A percentile compares a stretch with the other conserved stretches of the same genome.
phyloP scores from a whole-genome alignment of 2,113 vertebrate genomes.

The Chloebia gouldiae region DNA sequence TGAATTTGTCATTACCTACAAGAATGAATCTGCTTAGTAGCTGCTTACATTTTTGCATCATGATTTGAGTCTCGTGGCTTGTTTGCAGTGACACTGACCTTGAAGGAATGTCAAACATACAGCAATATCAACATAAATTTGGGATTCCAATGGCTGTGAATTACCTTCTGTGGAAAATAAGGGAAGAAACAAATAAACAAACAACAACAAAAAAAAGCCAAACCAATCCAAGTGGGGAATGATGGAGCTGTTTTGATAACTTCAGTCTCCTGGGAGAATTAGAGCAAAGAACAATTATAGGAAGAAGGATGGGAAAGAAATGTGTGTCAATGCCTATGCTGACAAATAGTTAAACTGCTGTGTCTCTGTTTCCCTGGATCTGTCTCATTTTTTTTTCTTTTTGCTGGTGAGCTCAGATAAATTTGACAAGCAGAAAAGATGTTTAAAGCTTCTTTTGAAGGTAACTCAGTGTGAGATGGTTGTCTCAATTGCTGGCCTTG shows the following conservation, averaged over 20 bases:
- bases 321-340: rapidly evolving
- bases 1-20: background rate
- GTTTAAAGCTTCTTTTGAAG: background rate
- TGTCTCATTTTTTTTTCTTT: background rate
- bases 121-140: background rate
- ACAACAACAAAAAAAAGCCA: too few species aligned
- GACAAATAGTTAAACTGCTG: background rate
- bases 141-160: background rate
- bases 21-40: background rate
- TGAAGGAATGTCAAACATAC: constrained; percentile 1
- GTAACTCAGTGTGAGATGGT: background rate
- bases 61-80: background rate
- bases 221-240: background rate
- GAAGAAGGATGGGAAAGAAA: background rate
- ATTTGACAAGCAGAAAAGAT: background rate
- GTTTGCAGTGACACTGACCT: constrained; percentile 19
- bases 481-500: background rate
- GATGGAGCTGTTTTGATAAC: background rate
- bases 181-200: background rate
- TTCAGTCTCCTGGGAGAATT: background rate
- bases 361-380: background rate
- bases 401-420: background rate
- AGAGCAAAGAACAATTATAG: background rate
- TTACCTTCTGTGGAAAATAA: background rate
- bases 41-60: background rate